A percentile compares a stretch with the other conserved stretches of the same genome.
Conservation (phyloP, 2,797 vertebrate genomes). For the Pygocentrus nattereri region DNA sequence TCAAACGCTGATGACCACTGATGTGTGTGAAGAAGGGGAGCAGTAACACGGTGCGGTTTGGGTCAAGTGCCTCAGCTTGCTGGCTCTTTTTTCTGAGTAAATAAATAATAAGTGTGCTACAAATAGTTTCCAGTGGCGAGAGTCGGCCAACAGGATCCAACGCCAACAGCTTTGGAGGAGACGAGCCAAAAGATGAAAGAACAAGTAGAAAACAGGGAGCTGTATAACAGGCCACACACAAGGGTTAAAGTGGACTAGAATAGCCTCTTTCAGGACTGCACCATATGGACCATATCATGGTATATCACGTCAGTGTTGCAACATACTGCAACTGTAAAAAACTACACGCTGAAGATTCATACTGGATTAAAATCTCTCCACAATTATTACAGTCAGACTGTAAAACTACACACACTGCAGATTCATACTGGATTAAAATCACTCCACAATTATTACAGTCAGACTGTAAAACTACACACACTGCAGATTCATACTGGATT, state of each 20-base stretch:
- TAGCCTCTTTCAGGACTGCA: too few species aligned
- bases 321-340: too few species aligned
- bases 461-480: too few species aligned
- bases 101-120: constrained; percentile 53
- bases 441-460: too few species aligned
- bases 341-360: background rate
- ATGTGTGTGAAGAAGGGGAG: background rate
- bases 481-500: too few species aligned
- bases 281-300: too few species aligned
- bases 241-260: too few species aligned
- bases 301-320: too few species aligned
- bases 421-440: background rate
- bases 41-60: constrained; percentile 30
- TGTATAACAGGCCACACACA: background rate
- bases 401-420: background rate
- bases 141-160: constrained; percentile 38
- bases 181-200: constrained; percentile 33
- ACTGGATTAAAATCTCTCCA: background rate
- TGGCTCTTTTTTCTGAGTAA: constrained; percentile 41
- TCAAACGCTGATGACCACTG: background rate
- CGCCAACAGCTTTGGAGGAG: constrained; percentile 33
- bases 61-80: constrained; percentile 55
- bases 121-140: constrained; percentile 50
- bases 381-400: background rate
- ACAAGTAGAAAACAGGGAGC: constrained; percentile 15